Base-by-base conservation (phyloP, 2,797 vertebrate species). In the Ispidina picta region DNA sequence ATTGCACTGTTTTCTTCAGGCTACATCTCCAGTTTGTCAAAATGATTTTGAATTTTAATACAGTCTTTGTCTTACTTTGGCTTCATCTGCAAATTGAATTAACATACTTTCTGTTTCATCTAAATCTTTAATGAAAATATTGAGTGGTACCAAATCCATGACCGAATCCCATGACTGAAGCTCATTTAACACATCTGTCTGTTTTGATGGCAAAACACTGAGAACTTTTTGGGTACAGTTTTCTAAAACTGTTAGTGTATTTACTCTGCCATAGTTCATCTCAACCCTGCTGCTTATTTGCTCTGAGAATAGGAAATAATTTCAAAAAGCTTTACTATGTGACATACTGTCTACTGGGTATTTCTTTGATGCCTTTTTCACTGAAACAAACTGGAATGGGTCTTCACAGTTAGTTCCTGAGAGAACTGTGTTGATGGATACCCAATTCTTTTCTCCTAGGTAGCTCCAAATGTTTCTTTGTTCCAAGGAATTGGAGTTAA, bases 111-210 rank as follows among this genome's bases (percentile, higher is more conserved):
- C 8, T 35, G 33, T 90, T 88, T 84, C 3, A 9, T 73, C 49
- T 66, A 66, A 91, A 84, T 43, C 20, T 94, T 82, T 91, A 86
- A 88, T 91, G 81, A 84, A 93, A 88, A 76, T 77, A 92, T 37
- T 82, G 60, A 86, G 71, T 71, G 77, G 29, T 59, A 83, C 35
- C 33, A 83, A 83, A 82, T 79, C 37, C 62, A 19, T 33, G 44
- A 43, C 74, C 1, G 2, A 56, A 56, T 55, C 52, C n/a, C 52
- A 21, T 31, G 52, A 14, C 52, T 12, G 60, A 82, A 77, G 26
- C 49, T 82, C 16, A 1, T 84, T 71, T 43, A 58, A 35, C 11
- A 14, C 19, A 9, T 56, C 62, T 10, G 72, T 52, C 18, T 14
- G 0, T 82, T 84, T 71, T 82, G 71, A 76, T n/a, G 88, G n/a